Percentiles rank a stretch among this genome's conserved stretches.
phyloP scores from a whole-genome alignment of 2,113 vertebrate species.

The Pavo muticus region DNA sequence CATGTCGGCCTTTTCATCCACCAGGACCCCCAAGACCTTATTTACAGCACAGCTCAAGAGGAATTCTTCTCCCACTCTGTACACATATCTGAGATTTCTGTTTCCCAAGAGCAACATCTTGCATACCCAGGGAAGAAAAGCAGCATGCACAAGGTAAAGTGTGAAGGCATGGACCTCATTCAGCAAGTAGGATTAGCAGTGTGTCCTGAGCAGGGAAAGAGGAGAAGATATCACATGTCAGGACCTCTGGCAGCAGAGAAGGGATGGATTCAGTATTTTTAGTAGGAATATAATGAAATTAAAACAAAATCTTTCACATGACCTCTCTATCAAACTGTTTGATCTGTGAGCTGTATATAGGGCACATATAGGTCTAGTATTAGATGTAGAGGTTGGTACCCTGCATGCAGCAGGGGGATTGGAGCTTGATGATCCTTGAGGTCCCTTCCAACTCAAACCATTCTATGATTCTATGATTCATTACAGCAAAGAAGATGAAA shows the following conservation, averaged over 20 bases:
- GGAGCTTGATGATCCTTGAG: too few relatives aligned
- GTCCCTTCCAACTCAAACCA: too few relatives aligned
- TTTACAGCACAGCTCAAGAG: too few relatives aligned
- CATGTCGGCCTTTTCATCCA: too few relatives aligned
- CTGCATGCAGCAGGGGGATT: too few relatives aligned
- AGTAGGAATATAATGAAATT: neutral
- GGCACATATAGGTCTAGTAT: neutral
- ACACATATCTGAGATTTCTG: too few relatives aligned
- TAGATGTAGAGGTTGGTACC: too few relatives aligned
- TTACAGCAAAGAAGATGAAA: neutral
- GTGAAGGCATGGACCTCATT: neutral
- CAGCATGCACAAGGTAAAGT: neutral
- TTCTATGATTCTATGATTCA: neutral
- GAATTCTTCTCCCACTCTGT: too few relatives aligned
- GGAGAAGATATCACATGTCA: neutral
- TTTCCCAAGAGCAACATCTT: too few relatives aligned
- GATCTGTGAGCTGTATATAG: neutral
- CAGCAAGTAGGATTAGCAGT: neutral
- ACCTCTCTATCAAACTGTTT: neutral
- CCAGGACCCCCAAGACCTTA: too few relatives aligned
- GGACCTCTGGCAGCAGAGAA: neutral
- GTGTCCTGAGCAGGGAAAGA: rapidly evolving
- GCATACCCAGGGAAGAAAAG: neutral
- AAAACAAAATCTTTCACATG: neutral
- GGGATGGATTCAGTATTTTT: neutral